These are phyloP conservation scores for Erannis defoliaria DNA, from an alignment of 2,888 invertebrate genomes.

Conservation along the genomic window DNA sequence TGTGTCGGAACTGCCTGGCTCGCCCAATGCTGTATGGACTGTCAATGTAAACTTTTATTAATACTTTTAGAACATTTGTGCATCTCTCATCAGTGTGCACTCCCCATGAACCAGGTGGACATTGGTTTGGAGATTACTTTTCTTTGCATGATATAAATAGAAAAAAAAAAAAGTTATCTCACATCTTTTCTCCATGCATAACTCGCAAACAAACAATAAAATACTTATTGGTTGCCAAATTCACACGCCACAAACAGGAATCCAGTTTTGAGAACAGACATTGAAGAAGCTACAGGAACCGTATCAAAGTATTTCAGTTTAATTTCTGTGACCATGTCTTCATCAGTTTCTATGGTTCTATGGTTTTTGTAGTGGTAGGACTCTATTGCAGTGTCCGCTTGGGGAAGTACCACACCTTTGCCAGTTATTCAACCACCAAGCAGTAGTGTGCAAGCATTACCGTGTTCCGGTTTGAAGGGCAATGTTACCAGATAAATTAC, in stretches of 20 bases:
- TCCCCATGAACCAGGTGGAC: conserved; percentile 81
- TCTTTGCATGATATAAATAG: conserved; percentile 71
- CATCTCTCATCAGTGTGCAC: conserved; percentile 88
- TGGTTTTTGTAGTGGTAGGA: no score
- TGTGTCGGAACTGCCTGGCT: conserved; percentile 99
- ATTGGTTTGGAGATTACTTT: conserved; percentile 88
- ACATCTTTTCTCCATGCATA: conserved; percentile 47
- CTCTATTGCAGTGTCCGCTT: no score
- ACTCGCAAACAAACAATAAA: conserved; percentile 10
- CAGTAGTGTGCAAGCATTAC: no score
- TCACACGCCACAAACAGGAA: conserved; percentile 99
- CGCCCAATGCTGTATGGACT: conserved; percentile 99
- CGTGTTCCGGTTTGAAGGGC: no score
- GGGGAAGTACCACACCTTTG: no score
- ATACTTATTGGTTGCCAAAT: conserved; percentile 99
- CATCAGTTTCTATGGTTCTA: conserved; percentile 98
- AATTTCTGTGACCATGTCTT: conserved; percentile 99
- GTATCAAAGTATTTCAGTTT: conserved; percentile 99
- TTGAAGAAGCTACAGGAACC: conserved; percentile 97
- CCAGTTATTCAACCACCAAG: no score
- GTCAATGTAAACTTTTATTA: conserved; percentile 87
- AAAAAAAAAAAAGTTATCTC: conserved; percentile 47
- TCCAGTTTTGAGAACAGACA: conserved; percentile 99
- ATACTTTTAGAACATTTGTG: conserved; percentile 53
- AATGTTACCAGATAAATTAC: no score